Evolutionary conservation across 2,888 invertebrate genomes (phyloP), one percentile per base, ranked within the genome.

Genomic region (Ormyrus nitidulus): DNA sequence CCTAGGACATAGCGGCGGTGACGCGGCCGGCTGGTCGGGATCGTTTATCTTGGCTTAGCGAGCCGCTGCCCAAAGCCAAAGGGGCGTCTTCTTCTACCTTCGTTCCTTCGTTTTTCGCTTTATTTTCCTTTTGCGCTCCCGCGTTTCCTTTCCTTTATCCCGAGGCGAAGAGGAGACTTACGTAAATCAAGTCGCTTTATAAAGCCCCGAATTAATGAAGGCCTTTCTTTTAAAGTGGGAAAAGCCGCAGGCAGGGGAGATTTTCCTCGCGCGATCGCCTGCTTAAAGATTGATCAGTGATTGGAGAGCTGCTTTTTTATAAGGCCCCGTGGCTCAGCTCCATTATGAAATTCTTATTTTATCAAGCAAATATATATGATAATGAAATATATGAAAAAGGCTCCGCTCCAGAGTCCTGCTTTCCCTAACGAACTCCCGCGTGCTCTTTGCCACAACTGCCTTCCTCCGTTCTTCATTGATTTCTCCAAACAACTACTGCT

Each of bases 1-100:
- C 53, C 34, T 46, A 8, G n/a, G 9, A 6, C 54, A 54, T 44
- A 61, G 44, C 7, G 11, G 56, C 10, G 48, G 68, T 66, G 81
- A 73, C 61, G 81, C 79, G 71, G 83, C 49, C 34, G 34, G 34
- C 34, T 34, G 34, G 3, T 59, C 70, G 51, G 48, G 61, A 78
- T 78, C 78, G 78, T 81, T 81, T 81, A 79, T 81, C 78, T 79
- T 81, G 75, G 76, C 78, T 79, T 76, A 76, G 81, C 64, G 11
- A 46, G 49, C 6, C 61, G 46, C 48, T 56, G 53, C 62, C 70
- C 62, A 53, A 53, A 49, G 66, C 59, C 51, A 51, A 75, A 66
- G 59, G 51, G 65, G 34, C 7, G 34, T 34, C 34, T 34, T 34
- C 34, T 34, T 34, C 34, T 34, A 34, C 34, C 34, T 34, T 34